Evolutionary conservation across 1,140 invertebrate species (phyloP).

Genomic region (Conopomorpha cramerella): DNA sequence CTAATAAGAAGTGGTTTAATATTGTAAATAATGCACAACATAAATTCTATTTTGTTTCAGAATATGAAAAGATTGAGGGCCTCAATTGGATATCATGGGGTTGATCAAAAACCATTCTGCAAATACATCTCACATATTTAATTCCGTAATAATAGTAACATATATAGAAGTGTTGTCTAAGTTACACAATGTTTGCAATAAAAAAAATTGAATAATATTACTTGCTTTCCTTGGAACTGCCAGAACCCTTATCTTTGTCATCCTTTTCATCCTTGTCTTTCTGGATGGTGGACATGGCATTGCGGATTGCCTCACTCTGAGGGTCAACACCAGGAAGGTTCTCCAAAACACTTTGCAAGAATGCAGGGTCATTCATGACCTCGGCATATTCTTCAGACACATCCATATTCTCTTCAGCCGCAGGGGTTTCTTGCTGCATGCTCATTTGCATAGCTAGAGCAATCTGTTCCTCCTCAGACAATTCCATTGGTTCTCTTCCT

Average conservation of each 20-base stretch:
- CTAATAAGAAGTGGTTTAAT: slow-evolving; percentile 1
- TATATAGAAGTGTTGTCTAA: slow-evolving; percentile 21
- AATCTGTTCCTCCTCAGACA: slow-evolving; percentile 98
- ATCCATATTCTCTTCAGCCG: slow-evolving; percentile 72
- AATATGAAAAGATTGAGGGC: slow-evolving; percentile 48
- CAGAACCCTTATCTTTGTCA: slow-evolving; percentile 60
- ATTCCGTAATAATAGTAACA: slow-evolving; percentile 18
- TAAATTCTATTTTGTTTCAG: slow-evolving; percentile 25
- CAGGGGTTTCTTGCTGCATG: slow-evolving; percentile 81
- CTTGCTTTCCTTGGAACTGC: slow-evolving; percentile 17
- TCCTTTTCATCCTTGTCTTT: slow-evolving; percentile 70
- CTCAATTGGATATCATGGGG: slow-evolving; percentile 49
- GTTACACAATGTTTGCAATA: slow-evolving; percentile 30
- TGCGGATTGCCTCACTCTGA: slow-evolving; percentile 86
- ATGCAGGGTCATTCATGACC: slow-evolving; percentile 93
- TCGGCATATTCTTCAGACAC: slow-evolving; percentile 88
- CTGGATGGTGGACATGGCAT: slow-evolving; percentile 82
- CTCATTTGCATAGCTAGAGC: slow-evolving; percentile 99
- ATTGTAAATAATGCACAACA: slow-evolving; percentile 1
- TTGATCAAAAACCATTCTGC: slow-evolving; percentile 15
- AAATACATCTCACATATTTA: slow-evolving; percentile 16
- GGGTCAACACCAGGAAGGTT: slow-evolving; percentile 94
- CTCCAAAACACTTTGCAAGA: slow-evolving; percentile 91
- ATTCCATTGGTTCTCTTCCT: slow-evolving; percentile 69
- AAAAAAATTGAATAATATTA: slow-evolving; percentile 26